Percentiles rank a stretch among this genome's conserved stretches.
phyloP scores from a whole-genome alignment of 1,140 invertebrate genomes.

The Maconellicoccus hirsutus region DNA sequence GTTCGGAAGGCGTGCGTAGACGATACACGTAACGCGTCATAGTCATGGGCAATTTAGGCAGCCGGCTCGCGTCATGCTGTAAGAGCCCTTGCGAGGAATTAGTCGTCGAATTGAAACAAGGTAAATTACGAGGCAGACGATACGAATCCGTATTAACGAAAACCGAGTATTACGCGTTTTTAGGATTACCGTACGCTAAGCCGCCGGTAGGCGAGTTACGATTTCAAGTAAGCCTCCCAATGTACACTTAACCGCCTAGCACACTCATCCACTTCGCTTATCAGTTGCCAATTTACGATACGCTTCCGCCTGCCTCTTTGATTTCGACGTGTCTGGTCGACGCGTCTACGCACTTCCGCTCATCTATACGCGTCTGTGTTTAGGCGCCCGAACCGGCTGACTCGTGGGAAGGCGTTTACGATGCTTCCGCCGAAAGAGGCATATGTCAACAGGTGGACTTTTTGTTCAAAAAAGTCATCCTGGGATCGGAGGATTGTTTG shows the following conservation, averaged over 20 bases:
- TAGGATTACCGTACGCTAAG: slow-evolving; percentile 26
- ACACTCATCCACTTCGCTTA: neutral
- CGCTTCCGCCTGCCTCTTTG: neutral
- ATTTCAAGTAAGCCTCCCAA: slow-evolving; percentile 25
- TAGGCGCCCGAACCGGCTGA: neutral
- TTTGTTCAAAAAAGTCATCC: slow-evolving; percentile 1
- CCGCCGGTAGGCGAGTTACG: slow-evolving; percentile 26
- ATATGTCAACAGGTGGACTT: slow-evolving; percentile 26
- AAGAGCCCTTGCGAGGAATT: neutral
- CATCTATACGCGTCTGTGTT: neutral
- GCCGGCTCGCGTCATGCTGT: neutral
- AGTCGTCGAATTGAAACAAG: neutral
- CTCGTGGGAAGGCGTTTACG: slow-evolving; percentile 13
- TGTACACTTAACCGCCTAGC: neutral
- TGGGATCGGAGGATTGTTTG: slow-evolving; percentile 26
- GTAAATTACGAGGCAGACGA: neutral
- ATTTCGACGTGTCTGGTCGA: no score
- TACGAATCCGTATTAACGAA: neutral
- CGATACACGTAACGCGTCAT: no score
- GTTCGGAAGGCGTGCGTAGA: no score
- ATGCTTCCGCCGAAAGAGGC: slow-evolving; percentile 20
- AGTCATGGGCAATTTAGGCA: neutral
- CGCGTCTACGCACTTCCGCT: neutral
- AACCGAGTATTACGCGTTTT: slow-evolving; percentile 21
- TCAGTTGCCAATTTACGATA: neutral